phyloP scores from a whole-genome alignment of 2,888 invertebrate genomes.

The Tortrix viridana region DNA sequence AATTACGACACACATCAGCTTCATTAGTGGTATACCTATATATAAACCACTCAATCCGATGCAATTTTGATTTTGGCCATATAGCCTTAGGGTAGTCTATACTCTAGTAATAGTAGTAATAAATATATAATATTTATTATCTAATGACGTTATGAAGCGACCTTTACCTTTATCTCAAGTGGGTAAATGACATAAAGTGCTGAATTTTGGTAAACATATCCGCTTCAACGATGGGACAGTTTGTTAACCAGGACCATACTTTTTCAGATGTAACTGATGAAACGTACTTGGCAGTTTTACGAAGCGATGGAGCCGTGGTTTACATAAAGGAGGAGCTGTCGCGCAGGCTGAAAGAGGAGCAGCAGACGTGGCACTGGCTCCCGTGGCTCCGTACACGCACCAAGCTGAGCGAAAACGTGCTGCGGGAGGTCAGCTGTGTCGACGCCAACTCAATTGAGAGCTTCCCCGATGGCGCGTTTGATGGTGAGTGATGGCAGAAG shows the following conservation, averaged over 20 bases:
- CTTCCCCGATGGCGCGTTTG: slow-evolving; percentile 81
- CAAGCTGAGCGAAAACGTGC: slow-evolving; percentile 56
- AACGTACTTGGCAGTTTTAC: slow-evolving; percentile 47
- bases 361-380: slow-evolving; percentile 71
- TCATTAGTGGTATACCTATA: no score
- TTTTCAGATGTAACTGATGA: slow-evolving; percentile 57
- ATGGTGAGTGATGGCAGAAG: slow-evolving; percentile 53
- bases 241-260: slow-evolving; percentile 1
- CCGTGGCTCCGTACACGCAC: slow-evolving; percentile 73
- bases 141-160: background rate
- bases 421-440: slow-evolving; percentile 53
- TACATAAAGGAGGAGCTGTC: slow-evolving; percentile 61
- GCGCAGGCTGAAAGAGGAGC: slow-evolving; percentile 60
- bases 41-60: no score
- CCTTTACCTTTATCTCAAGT: slow-evolving; percentile 30
- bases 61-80: no score
- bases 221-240: no score
- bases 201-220: slow-evolving; percentile 12
- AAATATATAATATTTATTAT: no score
- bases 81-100: no score
- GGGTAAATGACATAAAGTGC: slow-evolving; percentile 2
- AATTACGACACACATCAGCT: no score
- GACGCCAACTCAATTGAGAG: slow-evolving; percentile 76
- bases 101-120: no score
- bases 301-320: slow-evolving; percentile 61